phyloP scores from a whole-genome alignment of 2,797 vertebrate species.

The Psittacula echo region DNA sequence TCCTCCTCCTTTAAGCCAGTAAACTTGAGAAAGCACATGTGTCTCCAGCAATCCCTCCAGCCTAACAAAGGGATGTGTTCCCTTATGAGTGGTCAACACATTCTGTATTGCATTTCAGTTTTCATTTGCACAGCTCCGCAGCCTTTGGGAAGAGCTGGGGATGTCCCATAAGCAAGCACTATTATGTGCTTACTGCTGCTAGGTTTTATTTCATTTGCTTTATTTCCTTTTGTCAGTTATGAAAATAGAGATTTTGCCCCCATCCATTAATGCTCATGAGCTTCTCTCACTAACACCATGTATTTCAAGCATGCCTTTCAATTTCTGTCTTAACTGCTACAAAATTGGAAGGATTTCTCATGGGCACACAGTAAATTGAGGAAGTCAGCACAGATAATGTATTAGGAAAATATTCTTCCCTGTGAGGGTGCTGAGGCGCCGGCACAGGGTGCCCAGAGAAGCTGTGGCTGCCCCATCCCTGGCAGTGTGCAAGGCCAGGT shows the following conservation, averaged over 20 bases:
- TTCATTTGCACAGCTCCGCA: not conserved
- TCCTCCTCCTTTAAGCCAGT: not conserved
- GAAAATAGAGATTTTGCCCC: not conserved
- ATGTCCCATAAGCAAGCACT: not conserved
- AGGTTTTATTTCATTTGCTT: not conserved
- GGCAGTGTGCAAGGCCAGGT: not conserved
- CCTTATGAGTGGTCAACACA: not conserved
- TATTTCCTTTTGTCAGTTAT: not conserved
- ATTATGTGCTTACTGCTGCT: rapidly evolving
- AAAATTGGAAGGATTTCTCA: not conserved
- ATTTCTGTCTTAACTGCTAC: not conserved
- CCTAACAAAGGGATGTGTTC: rapidly evolving
- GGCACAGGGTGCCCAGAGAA: not conserved
- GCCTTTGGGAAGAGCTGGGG: not conserved
- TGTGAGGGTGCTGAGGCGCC: not conserved
- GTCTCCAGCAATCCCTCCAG: not conserved
- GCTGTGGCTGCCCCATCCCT: not conserved
- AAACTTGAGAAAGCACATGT: not conserved
- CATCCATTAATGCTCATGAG: not conserved
- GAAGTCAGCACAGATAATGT: not conserved
- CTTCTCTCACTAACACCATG: not conserved
- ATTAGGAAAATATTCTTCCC: not conserved
- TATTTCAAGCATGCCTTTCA: not conserved
- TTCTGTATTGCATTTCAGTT: not conserved
- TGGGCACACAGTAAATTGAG: not conserved